Conservation (phyloP, 2,113 vertebrate genomes). For the Microtus montanus region DNA sequence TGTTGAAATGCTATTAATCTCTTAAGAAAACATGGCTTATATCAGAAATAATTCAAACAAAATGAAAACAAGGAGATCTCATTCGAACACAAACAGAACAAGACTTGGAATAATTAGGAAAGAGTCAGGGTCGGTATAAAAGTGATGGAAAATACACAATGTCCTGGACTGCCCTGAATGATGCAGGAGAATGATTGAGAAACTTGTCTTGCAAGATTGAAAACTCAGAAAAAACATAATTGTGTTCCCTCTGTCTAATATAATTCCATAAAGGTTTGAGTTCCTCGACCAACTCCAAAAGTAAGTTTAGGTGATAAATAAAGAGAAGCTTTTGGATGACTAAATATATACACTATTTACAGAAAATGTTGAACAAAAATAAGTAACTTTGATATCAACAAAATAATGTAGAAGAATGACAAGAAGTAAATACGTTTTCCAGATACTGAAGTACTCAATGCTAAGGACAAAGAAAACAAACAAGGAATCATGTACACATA, state of each 20-base stretch:
- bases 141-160: background rate
- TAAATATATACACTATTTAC: background rate
- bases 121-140: background rate
- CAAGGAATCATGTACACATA: background rate
- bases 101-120: conserved; percentile 22
- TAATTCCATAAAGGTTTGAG: conserved; percentile 2
- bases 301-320: background rate
- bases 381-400: conserved; percentile 30
- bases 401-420: conserved; percentile 33
- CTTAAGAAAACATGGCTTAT: conserved; percentile 20
- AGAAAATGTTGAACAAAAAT: conserved; percentile 28
- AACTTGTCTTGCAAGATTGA: background rate
- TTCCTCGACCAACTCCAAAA: background rate
- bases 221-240: background rate
- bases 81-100: conserved; percentile 39
- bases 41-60: conserved; percentile 24
- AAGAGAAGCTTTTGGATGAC: conserved; percentile 18
- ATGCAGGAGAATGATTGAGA: conserved; percentile 3
- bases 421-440: background rate
- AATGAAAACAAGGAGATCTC: background rate
- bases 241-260: background rate
- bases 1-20: conserved; percentile 34
- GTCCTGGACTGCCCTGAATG: background rate
- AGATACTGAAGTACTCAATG: background rate
- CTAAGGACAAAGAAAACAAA: background rate